Evolutionary conservation across 1,140 invertebrate genomes (phyloP).

Genomic region (Brevipalpus yothersi): DNA sequence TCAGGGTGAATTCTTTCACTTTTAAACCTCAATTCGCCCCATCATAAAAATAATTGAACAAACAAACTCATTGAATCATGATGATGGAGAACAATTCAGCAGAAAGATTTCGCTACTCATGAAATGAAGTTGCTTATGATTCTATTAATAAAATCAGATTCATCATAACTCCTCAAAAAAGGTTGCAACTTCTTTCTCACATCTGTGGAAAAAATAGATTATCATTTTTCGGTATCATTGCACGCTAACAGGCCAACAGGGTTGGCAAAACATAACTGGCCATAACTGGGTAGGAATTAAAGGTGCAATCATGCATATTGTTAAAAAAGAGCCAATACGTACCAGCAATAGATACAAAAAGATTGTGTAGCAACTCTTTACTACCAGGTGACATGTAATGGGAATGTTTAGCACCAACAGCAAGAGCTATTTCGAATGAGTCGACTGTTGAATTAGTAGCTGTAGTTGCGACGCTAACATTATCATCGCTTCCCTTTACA

Average conservation of each 20-base stretch:
- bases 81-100: no score
- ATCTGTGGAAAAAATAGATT: no score
- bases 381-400: not conserved
- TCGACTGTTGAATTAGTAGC: conserved; percentile 5
- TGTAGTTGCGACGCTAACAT: conserved; percentile 1
- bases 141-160: no score
- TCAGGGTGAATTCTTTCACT: no score
- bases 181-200: no score
- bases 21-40: no score
- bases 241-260: not conserved
- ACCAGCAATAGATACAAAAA: conserved; percentile 9
- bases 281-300: not conserved
- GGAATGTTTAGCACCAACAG: conserved; percentile 6
- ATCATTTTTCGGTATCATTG: no score
- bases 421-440: conserved; percentile 7
- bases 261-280: not conserved
- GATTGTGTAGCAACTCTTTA: conserved; percentile 7
- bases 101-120: no score
- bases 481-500: not conserved
- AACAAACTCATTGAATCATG: no score
- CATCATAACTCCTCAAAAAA: no score
- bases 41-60: no score
- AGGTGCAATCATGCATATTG: not conserved
- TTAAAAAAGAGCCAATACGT: not conserved
- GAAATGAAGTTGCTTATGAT: no score